Evolutionary conservation across 30 jellyfish, hydroid and myxozoan genomes (phyloP), one percentile per base, ranked within the genome.

Genomic region (Sanderia malayensis): DNA sequence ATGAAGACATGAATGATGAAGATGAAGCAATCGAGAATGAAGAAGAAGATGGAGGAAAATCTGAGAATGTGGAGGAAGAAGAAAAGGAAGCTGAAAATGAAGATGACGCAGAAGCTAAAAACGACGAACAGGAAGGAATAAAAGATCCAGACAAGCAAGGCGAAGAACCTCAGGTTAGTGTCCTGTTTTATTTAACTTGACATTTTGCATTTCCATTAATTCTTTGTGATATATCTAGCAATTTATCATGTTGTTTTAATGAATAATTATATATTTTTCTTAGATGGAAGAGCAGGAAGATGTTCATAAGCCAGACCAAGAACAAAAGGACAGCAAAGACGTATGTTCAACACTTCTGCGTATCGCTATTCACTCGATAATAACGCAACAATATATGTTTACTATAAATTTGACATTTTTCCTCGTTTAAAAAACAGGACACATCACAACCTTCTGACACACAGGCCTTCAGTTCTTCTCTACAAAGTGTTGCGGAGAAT

Each of bases 391-490:
- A n/a, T n/a, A n/a, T n/a, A n/a, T n/a, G n/a, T n/a, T n/a, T n/a
- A n/a, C n/a, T n/a, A n/a, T n/a, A n/a, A n/a, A n/a, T n/a, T n/a
- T n/a, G n/a, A n/a, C n/a, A n/a, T n/a, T n/a, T 46, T 19, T 18
- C 22, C 26, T 26, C 37, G 1, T 71, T 1, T 31, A 28, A 13
- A 33, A 58, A 73, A 67, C 64, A 27, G 1, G 76, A 60, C 2
- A 23, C 13, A 47, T 70, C 65, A 10, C 80, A 62, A 30, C 74
- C 79, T n/a, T 61, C 88, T 25, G 88, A 76, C 8, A 23, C 26
- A 29, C 80, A 76, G 46, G 71, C 59, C 10, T 68, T 58, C 2
- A 52, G 66, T 27, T 62, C 80, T 30, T 27, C 30, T 19, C 30
- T 37, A 6, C 73, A 47, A 21, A 26, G 30, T 63, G 71, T 41